These are phyloP conservation scores for Brachypterus glaber DNA, from an alignment of 2,888 invertebrate genomes.

Conservation along the genomic window DNA sequence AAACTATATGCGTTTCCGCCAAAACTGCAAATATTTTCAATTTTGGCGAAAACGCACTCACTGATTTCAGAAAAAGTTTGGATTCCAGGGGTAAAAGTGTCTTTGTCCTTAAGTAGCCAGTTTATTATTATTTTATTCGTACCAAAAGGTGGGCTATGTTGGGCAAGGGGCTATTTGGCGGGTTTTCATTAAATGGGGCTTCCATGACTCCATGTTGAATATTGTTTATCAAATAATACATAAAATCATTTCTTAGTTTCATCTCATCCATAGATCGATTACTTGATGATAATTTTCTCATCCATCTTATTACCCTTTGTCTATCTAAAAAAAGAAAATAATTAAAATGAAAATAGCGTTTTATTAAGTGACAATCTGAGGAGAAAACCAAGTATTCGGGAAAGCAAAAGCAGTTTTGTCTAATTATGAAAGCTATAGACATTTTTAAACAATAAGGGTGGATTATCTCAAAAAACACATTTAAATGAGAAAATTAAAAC, in stretches of 20 bases:
- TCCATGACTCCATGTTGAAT: slow-evolving; percentile 42
- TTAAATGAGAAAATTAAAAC: no score
- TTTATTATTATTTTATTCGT: slow-evolving; percentile 15
- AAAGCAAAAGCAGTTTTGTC: no score
- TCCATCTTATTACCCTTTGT: slow-evolving; percentile 42
- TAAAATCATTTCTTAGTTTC: slow-evolving; percentile 46
- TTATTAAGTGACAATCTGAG: background rate
- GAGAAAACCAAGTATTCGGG: background rate
- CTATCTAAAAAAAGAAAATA: slow-evolving; percentile 35
- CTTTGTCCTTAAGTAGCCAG: background rate
- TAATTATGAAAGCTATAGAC: no score
- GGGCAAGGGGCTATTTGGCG: slow-evolving; percentile 41
- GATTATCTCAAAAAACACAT: no score
- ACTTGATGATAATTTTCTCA: slow-evolving; percentile 42
- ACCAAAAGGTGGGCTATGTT: slow-evolving; percentile 41
- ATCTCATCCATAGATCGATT: slow-evolving; percentile 43
- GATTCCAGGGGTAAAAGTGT: no score
- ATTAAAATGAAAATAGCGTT: background rate
- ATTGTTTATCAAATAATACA: slow-evolving; percentile 44
- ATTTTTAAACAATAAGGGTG: no score
- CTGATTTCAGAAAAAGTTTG: no score
- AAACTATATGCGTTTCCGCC: no score
- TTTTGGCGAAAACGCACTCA: no score
- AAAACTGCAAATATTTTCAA: no score
- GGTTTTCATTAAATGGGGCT: slow-evolving; percentile 43